These are phyloP conservation scores for Ceyx cyanopectus DNA, from an alignment of 2,113 vertebrate species.

Conservation along the genomic window DNA sequence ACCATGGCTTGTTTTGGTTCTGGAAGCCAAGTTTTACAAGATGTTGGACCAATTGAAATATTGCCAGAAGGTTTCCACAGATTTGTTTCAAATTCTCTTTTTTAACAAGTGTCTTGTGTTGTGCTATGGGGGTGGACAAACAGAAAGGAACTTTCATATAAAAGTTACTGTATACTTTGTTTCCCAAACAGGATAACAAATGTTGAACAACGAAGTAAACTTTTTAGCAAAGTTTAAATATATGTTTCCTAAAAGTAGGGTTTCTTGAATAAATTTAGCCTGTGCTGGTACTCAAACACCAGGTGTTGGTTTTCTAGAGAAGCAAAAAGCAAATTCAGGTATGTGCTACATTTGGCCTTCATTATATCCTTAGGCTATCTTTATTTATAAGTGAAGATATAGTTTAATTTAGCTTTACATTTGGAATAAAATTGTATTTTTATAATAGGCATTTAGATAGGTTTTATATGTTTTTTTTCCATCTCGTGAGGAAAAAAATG, in stretches of 20 bases:
- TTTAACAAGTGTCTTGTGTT: background rate
- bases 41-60: background rate
- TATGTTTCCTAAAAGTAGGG: background rate
- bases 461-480: background rate
- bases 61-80: background rate
- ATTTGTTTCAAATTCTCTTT: background rate
- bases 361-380: background rate
- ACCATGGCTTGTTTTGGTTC: background rate
- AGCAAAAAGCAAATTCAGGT: background rate
- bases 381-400: background rate
- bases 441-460: background rate
- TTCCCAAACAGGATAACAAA: background rate
- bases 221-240: background rate
- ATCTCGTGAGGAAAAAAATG: background rate
- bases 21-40: background rate
- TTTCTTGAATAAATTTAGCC: background rate
- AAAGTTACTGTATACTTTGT: background rate
- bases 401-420: background rate
- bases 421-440: background rate
- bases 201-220: background rate
- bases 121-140: accelerated
- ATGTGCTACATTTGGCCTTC: background rate
- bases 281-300: background rate
- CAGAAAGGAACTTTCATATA: background rate
- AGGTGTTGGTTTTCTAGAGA: background rate